Base-by-base conservation (phyloP, 2,888 invertebrate species). In the Exephanes ischioxanthus region DNA sequence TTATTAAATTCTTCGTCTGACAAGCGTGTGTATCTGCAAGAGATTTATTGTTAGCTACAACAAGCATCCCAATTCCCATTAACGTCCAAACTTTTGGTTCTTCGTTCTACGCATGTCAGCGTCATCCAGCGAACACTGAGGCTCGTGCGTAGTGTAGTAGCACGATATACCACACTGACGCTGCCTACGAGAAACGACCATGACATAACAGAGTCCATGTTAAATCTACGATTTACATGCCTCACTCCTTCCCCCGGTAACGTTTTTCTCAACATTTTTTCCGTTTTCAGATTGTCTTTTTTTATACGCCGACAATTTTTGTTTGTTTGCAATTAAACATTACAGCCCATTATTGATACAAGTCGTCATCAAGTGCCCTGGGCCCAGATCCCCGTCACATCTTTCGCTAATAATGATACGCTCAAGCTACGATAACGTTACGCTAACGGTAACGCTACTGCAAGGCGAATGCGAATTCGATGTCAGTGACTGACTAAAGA, bases 41-140 rank as follows among this genome's bases (percentile, higher is more conserved):
- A 61, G 61, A n/a, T 33, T 33, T 33, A 63, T 63, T 33, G 63
- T 63, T 63, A 33, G n/a, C 33, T 33, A 33, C 63, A 61, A 30
- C 33, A n/a, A 63, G n/a, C 16, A 63, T 63, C 63, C 16, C 33
- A 16, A 58, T 58, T 26, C 30, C 61, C 61, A 61, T 30, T 11
- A 61, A 61, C 16, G 22, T 61, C 30, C 33, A 16, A 63, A 63
- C 16, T 63, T 63, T n/a, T 63, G 30, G n/a, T 5, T n/a, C 6
- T 30, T 63, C 2, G 63, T 30, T n/a, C 33, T 14, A 9, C 30
- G 7, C 33, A 30, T 33, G 30, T 33, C 33, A 30, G 33, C 63
- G 63, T 63, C 63, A 63, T 33, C 63, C 30, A 30, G 30, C 63
- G 30, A 58, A 14, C 4, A 58, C 55, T 22, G 19, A 55, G 22